Percentiles rank a stretch among this genome's conserved stretches.
Evolutionary conservation across 2,113 vertebrate species (phyloP).

Genomic region (Sebastes fasciatus): DNA sequence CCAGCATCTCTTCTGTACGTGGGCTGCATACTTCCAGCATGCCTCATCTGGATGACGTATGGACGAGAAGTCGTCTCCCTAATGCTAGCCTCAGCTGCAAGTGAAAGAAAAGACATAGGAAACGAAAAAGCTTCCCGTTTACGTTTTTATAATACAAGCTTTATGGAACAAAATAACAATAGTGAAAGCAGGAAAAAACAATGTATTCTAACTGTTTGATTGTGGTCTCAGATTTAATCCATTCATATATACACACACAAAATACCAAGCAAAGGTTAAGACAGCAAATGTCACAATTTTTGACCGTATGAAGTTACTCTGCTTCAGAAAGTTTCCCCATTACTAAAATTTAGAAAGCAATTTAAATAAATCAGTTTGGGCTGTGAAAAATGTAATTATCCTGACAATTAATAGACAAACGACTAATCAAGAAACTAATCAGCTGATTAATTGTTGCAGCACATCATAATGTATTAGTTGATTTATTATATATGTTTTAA

Average conservation of each 20-base stretch:
- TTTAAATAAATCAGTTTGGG: neutral
- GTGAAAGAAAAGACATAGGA: neutral
- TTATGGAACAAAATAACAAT: neutral
- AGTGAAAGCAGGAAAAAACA: neutral
- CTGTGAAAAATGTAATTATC: neutral
- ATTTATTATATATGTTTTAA: too few relatives aligned
- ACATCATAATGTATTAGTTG: too few relatives aligned
- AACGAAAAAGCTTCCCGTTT: neutral
- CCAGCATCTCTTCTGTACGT: slow-evolving; percentile 77
- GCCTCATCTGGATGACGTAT: slow-evolving; percentile 70
- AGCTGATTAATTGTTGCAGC: neutral
- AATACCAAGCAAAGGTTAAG: neutral
- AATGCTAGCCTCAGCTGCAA: slow-evolving; percentile 75
- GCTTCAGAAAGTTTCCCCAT: neutral
- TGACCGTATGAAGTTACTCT: neutral
- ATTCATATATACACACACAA: neutral
- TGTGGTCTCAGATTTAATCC: too few relatives aligned
- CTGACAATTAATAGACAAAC: neutral
- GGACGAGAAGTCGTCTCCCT: slow-evolving; percentile 60
- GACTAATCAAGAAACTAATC: too few relatives aligned
- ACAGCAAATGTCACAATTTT: neutral
- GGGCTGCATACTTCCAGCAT: slow-evolving; percentile 77
- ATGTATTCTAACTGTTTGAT: too few relatives aligned
- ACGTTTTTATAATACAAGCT: neutral
- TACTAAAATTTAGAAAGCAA: neutral